A percentile compares a stretch with the other conserved stretches of the same genome.
These are phyloP conservation scores for Ecliptopera silaceata DNA, from an alignment of 2,888 invertebrate genomes.

Conservation along the genomic window DNA sequence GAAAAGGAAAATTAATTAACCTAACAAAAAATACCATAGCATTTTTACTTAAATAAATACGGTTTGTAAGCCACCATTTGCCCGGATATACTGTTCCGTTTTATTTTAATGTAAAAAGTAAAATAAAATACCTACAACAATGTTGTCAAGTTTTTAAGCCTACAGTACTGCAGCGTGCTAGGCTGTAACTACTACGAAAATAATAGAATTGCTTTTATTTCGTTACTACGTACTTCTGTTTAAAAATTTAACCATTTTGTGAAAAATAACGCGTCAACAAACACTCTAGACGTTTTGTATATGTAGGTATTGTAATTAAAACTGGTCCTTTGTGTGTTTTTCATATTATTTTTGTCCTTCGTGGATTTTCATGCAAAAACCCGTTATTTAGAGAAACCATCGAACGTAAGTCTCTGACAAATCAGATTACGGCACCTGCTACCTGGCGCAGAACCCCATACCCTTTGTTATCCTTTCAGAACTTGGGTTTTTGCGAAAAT, in stretches of 20 bases:
- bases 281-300: too few relatives aligned
- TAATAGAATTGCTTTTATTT: constrained; percentile 6
- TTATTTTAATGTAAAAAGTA: not conserved
- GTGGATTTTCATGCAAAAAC: too few relatives aligned
- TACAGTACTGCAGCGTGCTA: constrained; percentile 12
- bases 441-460: too few relatives aligned
- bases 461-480: too few relatives aligned
- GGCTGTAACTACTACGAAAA: constrained; percentile 18
- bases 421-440: too few relatives aligned
- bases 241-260: not conserved
- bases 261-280: too few relatives aligned
- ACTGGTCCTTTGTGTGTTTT: too few relatives aligned
- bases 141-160: constrained; percentile 5
- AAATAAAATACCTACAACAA: not conserved
- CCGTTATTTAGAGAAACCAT: too few relatives aligned
- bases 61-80: not conserved
- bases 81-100: not conserved
- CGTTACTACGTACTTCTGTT: not conserved
- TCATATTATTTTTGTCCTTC: too few relatives aligned
- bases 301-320: too few relatives aligned
- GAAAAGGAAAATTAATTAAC: not conserved
- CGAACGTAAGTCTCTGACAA: too few relatives aligned
- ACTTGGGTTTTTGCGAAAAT: too few relatives aligned
- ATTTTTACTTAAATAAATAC: not conserved
- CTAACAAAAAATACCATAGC: not conserved